Evolutionary conservation across 2,888 invertebrate genomes (phyloP).

Genomic region (Euspilapteryx auroguttella): DNA sequence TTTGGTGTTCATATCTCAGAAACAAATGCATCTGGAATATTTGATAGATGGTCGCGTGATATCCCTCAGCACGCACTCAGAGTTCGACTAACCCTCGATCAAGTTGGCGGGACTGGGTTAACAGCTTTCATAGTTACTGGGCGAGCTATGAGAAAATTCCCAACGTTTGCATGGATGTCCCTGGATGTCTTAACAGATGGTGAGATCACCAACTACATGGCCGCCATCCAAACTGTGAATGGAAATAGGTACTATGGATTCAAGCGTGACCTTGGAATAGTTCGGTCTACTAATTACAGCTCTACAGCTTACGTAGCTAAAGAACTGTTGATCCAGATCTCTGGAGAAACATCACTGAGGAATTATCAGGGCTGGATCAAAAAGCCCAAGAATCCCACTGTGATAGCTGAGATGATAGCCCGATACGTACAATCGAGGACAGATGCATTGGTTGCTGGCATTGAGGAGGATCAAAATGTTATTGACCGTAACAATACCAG

Average conservation of each 20-base stretch:
- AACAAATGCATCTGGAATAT: neutral
- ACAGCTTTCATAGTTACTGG: neutral
- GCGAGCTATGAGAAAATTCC: neutral
- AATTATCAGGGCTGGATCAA: constrained; percentile 3
- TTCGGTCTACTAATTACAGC: constrained; percentile 4
- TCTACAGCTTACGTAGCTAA: constrained; percentile 5
- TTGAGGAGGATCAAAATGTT: too few species aligned
- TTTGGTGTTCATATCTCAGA: neutral
- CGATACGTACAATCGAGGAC: too few species aligned
- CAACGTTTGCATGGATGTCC: neutral
- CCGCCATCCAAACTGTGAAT: neutral
- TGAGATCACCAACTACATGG: neutral
- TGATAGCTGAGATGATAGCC: neutral
- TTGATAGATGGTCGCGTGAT: neutral
- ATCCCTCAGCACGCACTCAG: neutral
- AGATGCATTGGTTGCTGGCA: too few species aligned
- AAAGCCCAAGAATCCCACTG: constrained; percentile 1
- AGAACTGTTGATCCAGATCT: constrained; percentile 3
- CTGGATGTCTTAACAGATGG: neutral
- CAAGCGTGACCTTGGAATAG: constrained; percentile 2
- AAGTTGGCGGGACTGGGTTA: neutral
- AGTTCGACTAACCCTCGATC: neutral
- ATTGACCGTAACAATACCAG: too few species aligned
- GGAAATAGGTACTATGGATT: constrained; percentile 6
- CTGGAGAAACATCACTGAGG: constrained; percentile 3